phyloP scores from a whole-genome alignment of 1,140 invertebrate genomes.

The Elysia chlorotica region DNA sequence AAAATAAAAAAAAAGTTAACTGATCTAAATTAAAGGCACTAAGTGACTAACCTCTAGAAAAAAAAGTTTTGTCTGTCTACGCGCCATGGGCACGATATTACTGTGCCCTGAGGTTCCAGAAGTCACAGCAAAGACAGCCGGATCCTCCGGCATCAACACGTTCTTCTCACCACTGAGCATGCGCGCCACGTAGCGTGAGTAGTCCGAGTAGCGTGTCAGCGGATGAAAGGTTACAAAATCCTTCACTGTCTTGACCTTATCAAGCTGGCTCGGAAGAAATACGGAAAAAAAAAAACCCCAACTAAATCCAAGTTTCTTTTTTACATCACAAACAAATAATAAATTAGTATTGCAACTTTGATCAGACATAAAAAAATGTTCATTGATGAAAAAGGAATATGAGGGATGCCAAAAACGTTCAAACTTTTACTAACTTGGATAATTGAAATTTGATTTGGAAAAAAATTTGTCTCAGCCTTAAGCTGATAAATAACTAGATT shows the following conservation, averaged over 20 bases:
- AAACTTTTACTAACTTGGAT: not conserved
- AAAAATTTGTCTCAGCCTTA: no score
- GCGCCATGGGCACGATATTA: slow-evolving; percentile 49
- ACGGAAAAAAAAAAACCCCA: not conserved
- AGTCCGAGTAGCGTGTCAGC: slow-evolving; percentile 50
- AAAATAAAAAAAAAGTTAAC: not conserved
- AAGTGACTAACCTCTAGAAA: slow-evolving; percentile 45
- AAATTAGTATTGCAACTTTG: not conserved
- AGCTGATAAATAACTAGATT: no score
- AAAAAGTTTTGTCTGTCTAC: slow-evolving; percentile 44
- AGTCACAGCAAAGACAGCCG: slow-evolving; percentile 54
- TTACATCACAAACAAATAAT: not conserved
- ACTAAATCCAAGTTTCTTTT: not conserved
- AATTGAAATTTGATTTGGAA: not conserved
- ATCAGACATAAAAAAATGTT: not conserved
- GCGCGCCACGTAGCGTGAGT: slow-evolving; percentile 48
- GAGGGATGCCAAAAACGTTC: not conserved
- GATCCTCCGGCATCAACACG: slow-evolving; percentile 42
- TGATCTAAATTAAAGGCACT: not conserved
- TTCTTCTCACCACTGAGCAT: slow-evolving; percentile 53
- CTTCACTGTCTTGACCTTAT: slow-evolving; percentile 41
- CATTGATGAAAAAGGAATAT: not conserved
- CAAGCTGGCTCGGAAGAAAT: slow-evolving; percentile 43
- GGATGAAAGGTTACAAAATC: slow-evolving; percentile 49
- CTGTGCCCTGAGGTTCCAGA: slow-evolving; percentile 59